A percentile compares a stretch with the other conserved stretches of the same genome.
These are phyloP conservation scores for Pangasius sanitwongsei DNA, from an alignment of 2,797 vertebrate genomes.

Conservation along the genomic window DNA sequence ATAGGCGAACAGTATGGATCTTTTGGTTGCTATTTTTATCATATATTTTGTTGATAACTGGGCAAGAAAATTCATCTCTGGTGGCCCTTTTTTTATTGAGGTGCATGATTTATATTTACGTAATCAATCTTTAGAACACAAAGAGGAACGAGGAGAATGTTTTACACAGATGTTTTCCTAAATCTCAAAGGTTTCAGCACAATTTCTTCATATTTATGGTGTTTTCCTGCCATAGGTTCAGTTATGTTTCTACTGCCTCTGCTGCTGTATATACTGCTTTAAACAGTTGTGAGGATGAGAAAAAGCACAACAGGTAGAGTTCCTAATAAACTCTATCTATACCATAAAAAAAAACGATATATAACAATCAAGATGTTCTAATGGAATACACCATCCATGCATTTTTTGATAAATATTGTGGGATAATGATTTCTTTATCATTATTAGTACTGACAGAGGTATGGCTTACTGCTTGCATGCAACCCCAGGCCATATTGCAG, in stretches of 20 bases:
- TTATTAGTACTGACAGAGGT: slow-evolving; percentile 20
- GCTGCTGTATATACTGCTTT: background rate
- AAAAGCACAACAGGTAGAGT: background rate
- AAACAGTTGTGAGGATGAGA: background rate
- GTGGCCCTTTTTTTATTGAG: slow-evolving; percentile 10
- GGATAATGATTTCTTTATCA: background rate
- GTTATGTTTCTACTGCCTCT: background rate
- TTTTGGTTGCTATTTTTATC: background rate
- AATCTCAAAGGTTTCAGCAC: background rate
- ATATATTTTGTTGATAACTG: slow-evolving; percentile 5
- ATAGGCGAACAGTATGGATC: background rate
- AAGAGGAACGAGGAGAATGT: slow-evolving; percentile 8
- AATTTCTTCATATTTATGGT: too few relatives aligned
- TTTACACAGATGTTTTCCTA: slow-evolving; percentile 10
- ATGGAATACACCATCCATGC: background rate
- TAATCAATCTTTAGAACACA: slow-evolving; percentile 31
- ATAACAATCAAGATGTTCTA: background rate
- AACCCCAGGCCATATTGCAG: slow-evolving; percentile 46
- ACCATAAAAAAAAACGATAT: background rate
- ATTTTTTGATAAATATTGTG: background rate
- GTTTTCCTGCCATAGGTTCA: background rate
- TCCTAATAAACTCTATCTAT: background rate
- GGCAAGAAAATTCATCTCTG: background rate
- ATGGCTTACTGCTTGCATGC: slow-evolving; percentile 30
- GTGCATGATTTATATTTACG: slow-evolving; percentile 37